These are phyloP conservation scores for Hymenochirus boettgeri DNA, from an alignment of 2,113 vertebrate genomes.

Conservation along the genomic window DNA sequence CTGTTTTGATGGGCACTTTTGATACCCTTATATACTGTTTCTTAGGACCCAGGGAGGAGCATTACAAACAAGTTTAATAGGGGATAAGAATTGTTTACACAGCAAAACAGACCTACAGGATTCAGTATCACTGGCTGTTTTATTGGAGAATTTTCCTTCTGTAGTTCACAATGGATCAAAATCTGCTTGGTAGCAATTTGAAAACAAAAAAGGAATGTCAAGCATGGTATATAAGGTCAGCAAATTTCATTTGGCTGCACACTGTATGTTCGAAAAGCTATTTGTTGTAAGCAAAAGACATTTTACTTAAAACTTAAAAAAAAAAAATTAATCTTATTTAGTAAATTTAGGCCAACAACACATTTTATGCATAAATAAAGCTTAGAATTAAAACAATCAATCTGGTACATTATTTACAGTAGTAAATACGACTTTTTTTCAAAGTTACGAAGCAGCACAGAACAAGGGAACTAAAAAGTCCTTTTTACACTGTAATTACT, in stretches of 20 bases:
- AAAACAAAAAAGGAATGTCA: constrained; percentile 34
- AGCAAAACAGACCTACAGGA: constrained; percentile 38
- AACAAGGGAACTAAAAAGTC: too few species aligned
- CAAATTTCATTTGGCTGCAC: constrained; percentile 36
- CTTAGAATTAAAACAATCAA: too few species aligned
- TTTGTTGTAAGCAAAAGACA: not conserved
- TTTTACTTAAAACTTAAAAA: too few species aligned
- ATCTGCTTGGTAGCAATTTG: constrained; percentile 30
- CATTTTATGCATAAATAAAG: too few species aligned
- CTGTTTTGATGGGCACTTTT: constrained; percentile 15
- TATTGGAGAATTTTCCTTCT: constrained; percentile 42
- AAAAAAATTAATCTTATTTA: too few species aligned
- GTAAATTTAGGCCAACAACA: too few species aligned
- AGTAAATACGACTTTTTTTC: too few species aligned
- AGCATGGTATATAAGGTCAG: constrained; percentile 32
- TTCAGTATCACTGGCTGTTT: constrained; percentile 29
- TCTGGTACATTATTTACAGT: too few species aligned
- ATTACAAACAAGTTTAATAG: constrained; percentile 19
- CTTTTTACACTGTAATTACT: too few species aligned
- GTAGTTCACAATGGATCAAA: constrained; percentile 31
- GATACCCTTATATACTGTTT: constrained; percentile 28
- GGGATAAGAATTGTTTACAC: constrained; percentile 21
- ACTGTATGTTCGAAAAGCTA: constrained; percentile 8
- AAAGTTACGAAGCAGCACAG: too few species aligned
- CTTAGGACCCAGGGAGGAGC: constrained; percentile 17